These are phyloP conservation scores for Aphyosemion australe DNA, from an alignment of 2,113 vertebrate genomes.

Conservation along the genomic window DNA sequence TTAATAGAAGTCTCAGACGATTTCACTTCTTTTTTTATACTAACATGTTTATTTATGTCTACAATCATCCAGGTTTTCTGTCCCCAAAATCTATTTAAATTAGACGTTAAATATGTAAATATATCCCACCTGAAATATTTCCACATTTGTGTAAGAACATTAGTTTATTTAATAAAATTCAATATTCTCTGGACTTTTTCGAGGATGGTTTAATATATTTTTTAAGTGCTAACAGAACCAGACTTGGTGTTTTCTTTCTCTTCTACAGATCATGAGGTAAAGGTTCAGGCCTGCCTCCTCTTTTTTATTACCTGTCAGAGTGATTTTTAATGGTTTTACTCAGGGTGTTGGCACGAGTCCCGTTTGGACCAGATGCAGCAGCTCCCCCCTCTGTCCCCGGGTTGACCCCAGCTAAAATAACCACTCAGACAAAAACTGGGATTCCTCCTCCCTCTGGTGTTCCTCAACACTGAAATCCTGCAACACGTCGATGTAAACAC, in stretches of 20 bases:
- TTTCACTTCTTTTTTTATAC: too few species aligned
- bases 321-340: constrained; percentile 1
- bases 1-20: too few species aligned
- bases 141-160: too few species aligned
- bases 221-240: neutral
- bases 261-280: neutral
- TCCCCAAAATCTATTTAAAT: too few species aligned
- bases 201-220: too few species aligned
- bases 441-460: neutral
- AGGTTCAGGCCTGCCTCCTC: neutral
- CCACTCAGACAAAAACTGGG: neutral
- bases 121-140: too few species aligned
- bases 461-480: neutral
- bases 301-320: neutral
- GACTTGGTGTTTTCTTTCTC: neutral
- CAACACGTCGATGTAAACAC: neutral
- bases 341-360: neutral
- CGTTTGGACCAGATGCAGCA: neutral
- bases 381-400: constrained; percentile 51
- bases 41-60: too few species aligned
- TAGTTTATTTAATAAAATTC: too few species aligned
- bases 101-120: too few species aligned
- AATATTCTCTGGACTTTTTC: too few species aligned
- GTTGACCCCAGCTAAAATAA: constrained; percentile 5
- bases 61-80: too few species aligned